Conservation (phyloP, 2,888 invertebrate genomes). For the Colostygia pectinataria region DNA sequence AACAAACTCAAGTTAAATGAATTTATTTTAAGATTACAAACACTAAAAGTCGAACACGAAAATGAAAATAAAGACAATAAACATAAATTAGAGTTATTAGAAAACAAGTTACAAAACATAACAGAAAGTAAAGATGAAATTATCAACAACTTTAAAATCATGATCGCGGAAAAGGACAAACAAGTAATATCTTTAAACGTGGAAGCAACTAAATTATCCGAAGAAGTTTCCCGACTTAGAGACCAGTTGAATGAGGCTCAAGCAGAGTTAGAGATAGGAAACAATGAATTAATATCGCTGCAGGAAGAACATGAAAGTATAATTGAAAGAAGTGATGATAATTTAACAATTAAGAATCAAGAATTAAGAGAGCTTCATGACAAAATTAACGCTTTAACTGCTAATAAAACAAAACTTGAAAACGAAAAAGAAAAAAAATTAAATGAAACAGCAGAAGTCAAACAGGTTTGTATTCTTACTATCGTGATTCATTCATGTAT, state of each 20-base stretch:
- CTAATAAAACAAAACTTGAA: constrained; percentile 40
- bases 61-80: constrained; percentile 66
- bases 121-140: constrained; percentile 58
- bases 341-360: constrained; percentile 55
- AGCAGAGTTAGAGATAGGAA: constrained; percentile 65
- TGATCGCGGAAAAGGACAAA: constrained; percentile 59
- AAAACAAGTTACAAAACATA: constrained; percentile 69
- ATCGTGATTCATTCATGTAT: constrained; percentile 17
- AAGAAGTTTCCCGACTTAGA: constrained; percentile 51
- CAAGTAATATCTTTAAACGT: constrained; percentile 63
- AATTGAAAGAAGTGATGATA: constrained; percentile 48
- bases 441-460: constrained; percentile 45
- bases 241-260: constrained; percentile 63
- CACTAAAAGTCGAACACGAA: constrained; percentile 68
- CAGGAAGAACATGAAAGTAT: constrained; percentile 59
- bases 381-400: constrained; percentile 47
- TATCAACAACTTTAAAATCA: constrained; percentile 53
- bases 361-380: constrained; percentile 56
- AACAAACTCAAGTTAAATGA: constrained; percentile 41
- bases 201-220: constrained; percentile 60
- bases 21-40: constrained; percentile 41
- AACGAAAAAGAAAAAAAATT: constrained; percentile 46
- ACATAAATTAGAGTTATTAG: constrained; percentile 57
- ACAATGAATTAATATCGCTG: constrained; percentile 57
- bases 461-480: constrained; percentile 66